Base-by-base conservation (phyloP, 53 echinoderm and acorn worm genomes). In the Stichopus horrens region DNA sequence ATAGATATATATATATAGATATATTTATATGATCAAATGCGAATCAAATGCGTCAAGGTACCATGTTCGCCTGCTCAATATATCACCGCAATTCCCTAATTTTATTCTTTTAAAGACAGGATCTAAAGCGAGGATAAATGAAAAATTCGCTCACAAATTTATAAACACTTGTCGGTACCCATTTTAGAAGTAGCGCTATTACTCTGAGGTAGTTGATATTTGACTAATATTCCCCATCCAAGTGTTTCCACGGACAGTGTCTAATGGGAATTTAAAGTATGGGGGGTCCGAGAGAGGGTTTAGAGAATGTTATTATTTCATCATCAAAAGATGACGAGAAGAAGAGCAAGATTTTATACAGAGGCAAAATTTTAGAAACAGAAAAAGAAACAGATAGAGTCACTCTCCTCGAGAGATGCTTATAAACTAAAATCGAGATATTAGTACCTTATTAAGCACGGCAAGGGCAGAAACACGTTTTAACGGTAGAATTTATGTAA, bases 251-350 rank as follows among this genome's bases (percentile, higher is more conserved):
- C 81, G 81, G 58, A 81, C 59, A 81, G 19, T 23, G 8, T 56
- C 81, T 81, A 81, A 81, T 81, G 81, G 81, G 81, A 81, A 81
- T 81, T 81, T 81, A 81, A 77, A 81, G 58, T n/a, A 71, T 81
- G 81, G 57, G 37, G 37, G 71, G 71, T 71, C 71, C 71, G 19
- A 71, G 14, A 71, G 6, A 71, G 71, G 59, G 71, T 71, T 37
- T 37, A 81, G 57, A 53, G 21, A 81, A 58, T 20, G 19, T 22
- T n/a, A 81, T 81, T 57, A 56, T 58, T 57, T 21, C 56, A 81
- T 58, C 81, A 81, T 81, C 14, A 81, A 81, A 81, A 18, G 2
- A 16, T 13, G 19, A 71, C 18, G 18, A 16, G 71, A 71, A 71
- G 71, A 18, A n/a, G 19, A 71, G 6, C 71, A 4, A 37, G 37